Conservation (phyloP, 1,140 invertebrate species). For the Orussus abietinus region DNA sequence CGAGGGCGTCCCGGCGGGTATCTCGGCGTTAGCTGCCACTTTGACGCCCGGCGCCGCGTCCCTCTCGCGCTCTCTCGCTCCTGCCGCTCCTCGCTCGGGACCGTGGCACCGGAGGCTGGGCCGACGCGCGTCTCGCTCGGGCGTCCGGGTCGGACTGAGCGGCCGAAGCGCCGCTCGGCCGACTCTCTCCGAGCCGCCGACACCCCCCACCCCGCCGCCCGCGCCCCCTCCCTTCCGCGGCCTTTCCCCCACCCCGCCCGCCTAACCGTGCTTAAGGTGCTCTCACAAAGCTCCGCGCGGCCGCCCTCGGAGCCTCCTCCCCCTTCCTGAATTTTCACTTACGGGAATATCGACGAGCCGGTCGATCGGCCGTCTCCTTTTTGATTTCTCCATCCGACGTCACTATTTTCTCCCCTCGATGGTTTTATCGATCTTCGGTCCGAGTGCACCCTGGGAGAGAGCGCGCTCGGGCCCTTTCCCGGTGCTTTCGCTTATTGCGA, state of each 20-base stretch:
- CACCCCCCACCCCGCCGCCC: slow-evolving; percentile 32
- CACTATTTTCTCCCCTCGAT: no score
- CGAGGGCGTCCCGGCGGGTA: no score
- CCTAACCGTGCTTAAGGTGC: slow-evolving; percentile 14
- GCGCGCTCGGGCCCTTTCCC: no score
- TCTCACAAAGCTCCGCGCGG: slow-evolving; percentile 4
- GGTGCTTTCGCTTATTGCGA: no score
- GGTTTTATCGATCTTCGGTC: no score
- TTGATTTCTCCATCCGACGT: no score
- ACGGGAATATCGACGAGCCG: background rate
- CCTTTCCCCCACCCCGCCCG: slow-evolving; percentile 1
- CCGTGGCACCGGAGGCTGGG: background rate
- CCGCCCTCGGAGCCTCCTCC: slow-evolving; percentile 6
- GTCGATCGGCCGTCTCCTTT: no score
- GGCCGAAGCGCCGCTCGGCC: slow-evolving; percentile 21
- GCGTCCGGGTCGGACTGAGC: slow-evolving; percentile 49
- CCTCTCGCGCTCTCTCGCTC: background rate
- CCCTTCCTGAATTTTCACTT: slow-evolving; percentile 6
- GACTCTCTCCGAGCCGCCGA: slow-evolving; percentile 31
- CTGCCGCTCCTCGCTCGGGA: slow-evolving; percentile 34
- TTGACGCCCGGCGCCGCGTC: no score
- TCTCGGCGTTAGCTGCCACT: no score
- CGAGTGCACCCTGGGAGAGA: no score
- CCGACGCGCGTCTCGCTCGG: slow-evolving; percentile 39
- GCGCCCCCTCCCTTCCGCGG: slow-evolving; percentile 1